Evolutionary conservation across 1,140 invertebrate species (phyloP).

Genomic region (Agraylea sexmaculata): DNA sequence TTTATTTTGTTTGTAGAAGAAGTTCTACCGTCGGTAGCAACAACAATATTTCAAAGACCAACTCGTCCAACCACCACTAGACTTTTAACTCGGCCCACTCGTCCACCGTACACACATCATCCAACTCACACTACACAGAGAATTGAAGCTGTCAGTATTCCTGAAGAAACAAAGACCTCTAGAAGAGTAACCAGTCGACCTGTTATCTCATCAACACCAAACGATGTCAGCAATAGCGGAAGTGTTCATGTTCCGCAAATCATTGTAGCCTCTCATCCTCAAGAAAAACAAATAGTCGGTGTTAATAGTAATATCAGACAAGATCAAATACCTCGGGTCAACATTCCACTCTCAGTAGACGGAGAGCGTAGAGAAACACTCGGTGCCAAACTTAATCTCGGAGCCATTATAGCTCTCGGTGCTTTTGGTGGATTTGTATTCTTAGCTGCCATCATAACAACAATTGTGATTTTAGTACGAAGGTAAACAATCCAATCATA

Average conservation of each 20-base stretch:
- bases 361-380: slow-evolving; percentile 50
- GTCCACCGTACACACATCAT: slow-evolving; percentile 9
- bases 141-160: slow-evolving; percentile 21
- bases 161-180: slow-evolving; percentile 12
- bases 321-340: slow-evolving; percentile 49
- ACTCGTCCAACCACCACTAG: slow-evolving; percentile 19
- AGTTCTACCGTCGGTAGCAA: slow-evolving; percentile 27
- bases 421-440: slow-evolving; percentile 86
- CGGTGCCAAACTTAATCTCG: slow-evolving; percentile 67
- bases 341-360: slow-evolving; percentile 55
- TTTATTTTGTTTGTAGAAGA: slow-evolving; percentile 12
- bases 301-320: slow-evolving; percentile 33
- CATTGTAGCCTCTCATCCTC: slow-evolving; percentile 51
- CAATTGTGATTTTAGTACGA: slow-evolving; percentile 76
- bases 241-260: slow-evolving; percentile 42
- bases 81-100: slow-evolving; percentile 14
- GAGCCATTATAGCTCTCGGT: slow-evolving; percentile 78
- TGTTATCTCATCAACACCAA: slow-evolving; percentile 18
- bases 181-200: slow-evolving; percentile 16
- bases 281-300: slow-evolving; percentile 40
- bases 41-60: slow-evolving; percentile 27
- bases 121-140: slow-evolving; percentile 23
- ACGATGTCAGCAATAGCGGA: slow-evolving; percentile 19
- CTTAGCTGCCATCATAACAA: slow-evolving; percentile 77
- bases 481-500: slow-evolving; percentile 61